These are phyloP conservation scores for Cheumatopsyche charites DNA, from an alignment of 1,140 invertebrate genomes.

Conservation along the genomic window DNA sequence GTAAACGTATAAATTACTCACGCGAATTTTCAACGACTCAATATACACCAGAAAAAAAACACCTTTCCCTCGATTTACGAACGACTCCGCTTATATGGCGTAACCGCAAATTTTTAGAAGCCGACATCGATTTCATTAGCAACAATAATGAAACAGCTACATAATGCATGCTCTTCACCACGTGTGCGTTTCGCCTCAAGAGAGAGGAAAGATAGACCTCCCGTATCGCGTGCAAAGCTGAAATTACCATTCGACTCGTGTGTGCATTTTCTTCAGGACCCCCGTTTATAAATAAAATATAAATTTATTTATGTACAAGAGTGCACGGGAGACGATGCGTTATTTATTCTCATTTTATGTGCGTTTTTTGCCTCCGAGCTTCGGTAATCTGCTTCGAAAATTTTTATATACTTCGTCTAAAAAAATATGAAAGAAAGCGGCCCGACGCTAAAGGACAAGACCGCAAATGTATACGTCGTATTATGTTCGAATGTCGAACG, in stretches of 20 bases:
- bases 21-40: too few relatives aligned
- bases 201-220: too few relatives aligned
- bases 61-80: too few relatives aligned
- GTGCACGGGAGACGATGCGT: neutral
- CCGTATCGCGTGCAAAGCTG: constrained; percentile 29
- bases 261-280: constrained; percentile 13
- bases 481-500: constrained; percentile 12
- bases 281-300: constrained; percentile 25
- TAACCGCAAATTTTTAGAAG: constrained; percentile 12
- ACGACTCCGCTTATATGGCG: too few relatives aligned
- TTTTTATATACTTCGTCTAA: constrained; percentile 2
- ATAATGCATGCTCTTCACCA: constrained; percentile 31
- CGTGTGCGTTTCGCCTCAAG: too few relatives aligned
- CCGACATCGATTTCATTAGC: constrained; percentile 26
- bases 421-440: constrained; percentile 4
- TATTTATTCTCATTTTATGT: constrained; percentile 2
- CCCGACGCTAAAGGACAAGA: neutral
- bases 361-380: neutral
- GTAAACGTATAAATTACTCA: too few relatives aligned
- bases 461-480: constrained; percentile 14
- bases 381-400: neutral
- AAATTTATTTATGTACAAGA: neutral
- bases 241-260: constrained; percentile 18
- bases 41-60: too few relatives aligned
- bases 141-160: constrained; percentile 5